Conservation (phyloP, 1,140 invertebrate species). For the Oedothorax gibbosus region DNA sequence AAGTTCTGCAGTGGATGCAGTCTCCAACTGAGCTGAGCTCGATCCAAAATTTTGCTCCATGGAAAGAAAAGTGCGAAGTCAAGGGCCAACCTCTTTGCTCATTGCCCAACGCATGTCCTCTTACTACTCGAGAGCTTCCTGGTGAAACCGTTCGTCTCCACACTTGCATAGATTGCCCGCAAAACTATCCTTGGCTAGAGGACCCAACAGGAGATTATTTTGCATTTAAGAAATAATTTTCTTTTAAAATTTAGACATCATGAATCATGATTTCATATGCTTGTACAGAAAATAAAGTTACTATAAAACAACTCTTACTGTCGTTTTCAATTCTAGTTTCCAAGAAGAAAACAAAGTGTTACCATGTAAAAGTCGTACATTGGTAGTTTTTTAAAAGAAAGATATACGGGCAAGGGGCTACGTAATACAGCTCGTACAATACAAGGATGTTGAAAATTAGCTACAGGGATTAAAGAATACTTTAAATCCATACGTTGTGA, state of each 20-base stretch:
- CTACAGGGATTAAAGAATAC: too few species aligned
- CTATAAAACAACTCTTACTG: not conserved
- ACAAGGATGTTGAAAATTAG: too few species aligned
- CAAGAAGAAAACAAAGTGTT: too few species aligned
- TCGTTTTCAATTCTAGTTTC: too few species aligned
- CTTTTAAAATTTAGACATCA: slow-evolving; percentile 51
- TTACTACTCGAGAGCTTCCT: slow-evolving; percentile 89
- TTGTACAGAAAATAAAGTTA: slow-evolving; percentile 60
- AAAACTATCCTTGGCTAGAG: slow-evolving; percentile 94
- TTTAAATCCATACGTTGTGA: too few species aligned
- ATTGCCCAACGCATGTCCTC: slow-evolving; percentile 87
- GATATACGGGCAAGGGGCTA: too few species aligned
- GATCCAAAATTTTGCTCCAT: slow-evolving; percentile 90
- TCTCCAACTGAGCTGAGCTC: slow-evolving; percentile 89
- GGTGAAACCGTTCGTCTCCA: slow-evolving; percentile 92
- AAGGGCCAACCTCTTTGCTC: slow-evolving; percentile 94
- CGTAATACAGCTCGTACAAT: too few species aligned
- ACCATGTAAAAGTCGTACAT: too few species aligned
- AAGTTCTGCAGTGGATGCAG: slow-evolving; percentile 98
- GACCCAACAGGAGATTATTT: slow-evolving; percentile 95
- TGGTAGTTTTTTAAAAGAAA: too few species aligned
- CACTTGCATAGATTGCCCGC: slow-evolving; percentile 95
- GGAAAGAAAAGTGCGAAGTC: slow-evolving; percentile 96
- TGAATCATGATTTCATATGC: slow-evolving; percentile 25
- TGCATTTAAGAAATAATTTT: slow-evolving; percentile 70